Percentiles rank a stretch among this genome's conserved stretches.
Evolutionary conservation across 2,113 vertebrate genomes (phyloP).

Genomic region (Myxocyprinus asiaticus): DNA sequence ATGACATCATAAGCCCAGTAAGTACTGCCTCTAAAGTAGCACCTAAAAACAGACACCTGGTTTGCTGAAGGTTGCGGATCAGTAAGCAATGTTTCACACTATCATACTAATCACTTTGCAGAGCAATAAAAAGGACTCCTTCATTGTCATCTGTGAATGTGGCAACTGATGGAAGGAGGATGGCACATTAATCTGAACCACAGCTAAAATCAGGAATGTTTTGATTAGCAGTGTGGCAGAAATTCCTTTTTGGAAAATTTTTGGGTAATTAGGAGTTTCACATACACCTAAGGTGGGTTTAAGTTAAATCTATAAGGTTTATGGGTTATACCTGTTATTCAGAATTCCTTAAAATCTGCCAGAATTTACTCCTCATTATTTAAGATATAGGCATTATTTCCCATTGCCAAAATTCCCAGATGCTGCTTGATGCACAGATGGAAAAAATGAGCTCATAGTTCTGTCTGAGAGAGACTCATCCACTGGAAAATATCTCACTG

Average conservation of each 20-base stretch:
- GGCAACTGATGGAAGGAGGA: constrained; percentile 39
- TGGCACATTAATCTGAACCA: not conserved
- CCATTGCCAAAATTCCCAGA: constrained; percentile 43
- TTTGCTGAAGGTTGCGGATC: too few relatives aligned
- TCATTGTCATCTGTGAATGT: constrained; percentile 71
- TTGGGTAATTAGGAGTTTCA: constrained; percentile 17
- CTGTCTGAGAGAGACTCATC: constrained; percentile 16
- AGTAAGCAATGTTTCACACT: constrained; percentile 74
- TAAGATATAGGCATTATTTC: constrained; percentile 34
- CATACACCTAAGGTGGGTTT: not conserved
- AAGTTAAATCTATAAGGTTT: constrained; percentile 3
- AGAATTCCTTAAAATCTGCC: constrained; percentile 42
- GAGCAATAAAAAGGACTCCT: constrained; percentile 70
- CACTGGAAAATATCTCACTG: constrained; percentile 19
- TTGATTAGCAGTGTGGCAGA: not conserved
- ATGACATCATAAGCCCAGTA: too few relatives aligned
- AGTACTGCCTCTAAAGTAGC: too few relatives aligned
- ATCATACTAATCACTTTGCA: constrained; percentile 83
- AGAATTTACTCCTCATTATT: constrained; percentile 53
- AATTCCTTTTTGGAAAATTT: not conserved
- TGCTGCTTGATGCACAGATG: constrained; percentile 50
- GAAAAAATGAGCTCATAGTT: constrained; percentile 49
- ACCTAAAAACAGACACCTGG: too few relatives aligned
- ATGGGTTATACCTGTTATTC: constrained; percentile 45
- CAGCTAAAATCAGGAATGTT: constrained; percentile 16